phyloP scores from a whole-genome alignment of 2,797 vertebrate species.

The Scolopax bukidnonensis region DNA sequence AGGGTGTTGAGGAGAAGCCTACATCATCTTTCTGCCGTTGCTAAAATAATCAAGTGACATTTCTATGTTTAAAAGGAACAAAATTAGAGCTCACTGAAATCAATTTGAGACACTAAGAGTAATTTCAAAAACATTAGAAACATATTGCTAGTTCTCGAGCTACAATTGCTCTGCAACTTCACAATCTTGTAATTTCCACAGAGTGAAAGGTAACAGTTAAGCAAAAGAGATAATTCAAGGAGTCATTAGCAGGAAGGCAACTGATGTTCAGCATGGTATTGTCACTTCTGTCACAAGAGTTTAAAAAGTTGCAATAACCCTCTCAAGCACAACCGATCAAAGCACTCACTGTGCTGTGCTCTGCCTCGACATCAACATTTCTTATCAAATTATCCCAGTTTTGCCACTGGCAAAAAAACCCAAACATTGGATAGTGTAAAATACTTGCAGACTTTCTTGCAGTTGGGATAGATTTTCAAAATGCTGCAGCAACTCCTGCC shows the following conservation, averaged over 20 bases:
- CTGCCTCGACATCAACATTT: neutral
- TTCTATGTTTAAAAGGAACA: neutral
- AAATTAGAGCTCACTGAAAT: neutral
- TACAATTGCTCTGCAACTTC: neutral
- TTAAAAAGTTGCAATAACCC: neutral
- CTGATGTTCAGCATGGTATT: neutral
- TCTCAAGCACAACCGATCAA: slow-evolving; percentile 7
- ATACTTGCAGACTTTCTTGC: neutral
- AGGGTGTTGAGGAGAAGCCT: neutral
- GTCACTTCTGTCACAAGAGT: neutral
- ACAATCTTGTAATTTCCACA: neutral
- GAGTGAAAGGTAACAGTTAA: neutral
- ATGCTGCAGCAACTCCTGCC: slow-evolving; percentile 8
- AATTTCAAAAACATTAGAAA: slow-evolving; percentile 12
- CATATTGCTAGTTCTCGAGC: neutral
- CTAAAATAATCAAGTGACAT: neutral
- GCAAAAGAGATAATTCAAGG: neutral
- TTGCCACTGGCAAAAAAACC: slow-evolving; percentile 45
- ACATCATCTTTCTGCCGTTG: neutral
- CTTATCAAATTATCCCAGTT: slow-evolving; percentile 51
- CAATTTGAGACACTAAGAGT: neutral
- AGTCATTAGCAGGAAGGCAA: neutral
- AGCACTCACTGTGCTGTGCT: slow-evolving; percentile 9
- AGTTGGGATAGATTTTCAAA: slow-evolving; percentile 35
- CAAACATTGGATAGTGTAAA: neutral